Evolutionary conservation across 2,797 vertebrate species (phyloP).

Genomic region (Eulemur albifrons): DNA sequence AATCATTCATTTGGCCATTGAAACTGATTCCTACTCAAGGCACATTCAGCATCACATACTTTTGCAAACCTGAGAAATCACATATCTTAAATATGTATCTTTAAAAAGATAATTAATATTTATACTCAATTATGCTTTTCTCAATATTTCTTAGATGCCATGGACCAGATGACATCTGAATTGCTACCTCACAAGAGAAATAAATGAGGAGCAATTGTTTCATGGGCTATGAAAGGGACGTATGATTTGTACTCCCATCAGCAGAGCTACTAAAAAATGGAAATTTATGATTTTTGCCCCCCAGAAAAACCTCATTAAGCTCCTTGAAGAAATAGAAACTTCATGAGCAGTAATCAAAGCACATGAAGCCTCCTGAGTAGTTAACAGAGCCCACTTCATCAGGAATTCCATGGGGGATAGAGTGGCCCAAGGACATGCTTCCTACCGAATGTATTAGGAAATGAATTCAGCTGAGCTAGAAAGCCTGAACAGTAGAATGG

Average conservation of each 20-base stretch:
- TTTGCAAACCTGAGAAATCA: not conserved
- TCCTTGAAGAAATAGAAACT: constrained; percentile 70
- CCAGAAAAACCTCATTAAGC: constrained; percentile 75
- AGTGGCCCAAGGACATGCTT: constrained; percentile 45
- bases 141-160: not conserved
- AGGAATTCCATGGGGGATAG: constrained; percentile 52
- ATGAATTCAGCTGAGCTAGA: constrained; percentile 25
- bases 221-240: constrained; percentile 7
- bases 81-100: not conserved
- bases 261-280: constrained; percentile 73
- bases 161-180: constrained; percentile 29
- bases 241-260: constrained; percentile 55
- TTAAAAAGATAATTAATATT: constrained; percentile 59
- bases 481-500: not conserved
- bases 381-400: constrained; percentile 71
- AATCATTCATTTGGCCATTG: not conserved
- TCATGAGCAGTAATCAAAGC: constrained; percentile 75
- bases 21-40: not conserved
- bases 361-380: constrained; percentile 23
- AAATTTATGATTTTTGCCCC: constrained; percentile 75
- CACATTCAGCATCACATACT: not conserved
- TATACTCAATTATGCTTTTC: constrained; percentile 57
- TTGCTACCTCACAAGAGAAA: constrained; percentile 44
- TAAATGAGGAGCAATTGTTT: constrained; percentile 19
- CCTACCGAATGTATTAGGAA: constrained; percentile 27